These are phyloP conservation scores for Regulus satrapa DNA, from an alignment of 2,113 vertebrate species.

Conservation along the genomic window DNA sequence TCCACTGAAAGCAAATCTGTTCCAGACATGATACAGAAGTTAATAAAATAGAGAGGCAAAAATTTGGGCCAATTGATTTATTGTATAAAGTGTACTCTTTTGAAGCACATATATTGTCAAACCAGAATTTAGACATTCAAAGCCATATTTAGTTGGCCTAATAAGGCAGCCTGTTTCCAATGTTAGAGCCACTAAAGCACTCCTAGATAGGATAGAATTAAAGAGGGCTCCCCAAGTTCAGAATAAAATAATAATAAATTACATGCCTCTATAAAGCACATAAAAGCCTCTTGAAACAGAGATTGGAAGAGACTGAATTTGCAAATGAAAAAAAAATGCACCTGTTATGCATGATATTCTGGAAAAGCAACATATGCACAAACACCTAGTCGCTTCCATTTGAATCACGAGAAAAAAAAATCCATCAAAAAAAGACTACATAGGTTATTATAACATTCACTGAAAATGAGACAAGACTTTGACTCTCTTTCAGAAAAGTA, in stretches of 20 bases:
- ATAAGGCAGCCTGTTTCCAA: neutral
- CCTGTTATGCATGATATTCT: neutral
- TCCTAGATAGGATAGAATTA: neutral
- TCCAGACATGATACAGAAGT: neutral
- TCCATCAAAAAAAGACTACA: neutral
- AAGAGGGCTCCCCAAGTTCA: neutral
- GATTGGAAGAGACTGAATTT: neutral
- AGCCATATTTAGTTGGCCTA: neutral
- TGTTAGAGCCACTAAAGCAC: neutral
- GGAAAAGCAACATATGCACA: neutral
- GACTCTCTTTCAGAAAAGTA: neutral
- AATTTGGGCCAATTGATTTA: neutral
- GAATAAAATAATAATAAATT: neutral
- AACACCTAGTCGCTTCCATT: neutral
- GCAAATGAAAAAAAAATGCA: too few relatives aligned
- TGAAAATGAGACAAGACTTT: neutral
- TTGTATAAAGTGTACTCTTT: neutral
- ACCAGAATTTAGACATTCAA: neutral
- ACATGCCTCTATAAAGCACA: neutral
- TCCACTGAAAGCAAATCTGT: neutral
- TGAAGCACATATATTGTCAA: neutral
- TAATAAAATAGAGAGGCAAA: neutral
- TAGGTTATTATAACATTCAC: neutral
- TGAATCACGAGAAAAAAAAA: neutral
- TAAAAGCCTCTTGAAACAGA: neutral